These are phyloP conservation scores for Melikaiella ostensackeni DNA, from an alignment of 2,888 invertebrate species.

Conservation along the genomic window DNA sequence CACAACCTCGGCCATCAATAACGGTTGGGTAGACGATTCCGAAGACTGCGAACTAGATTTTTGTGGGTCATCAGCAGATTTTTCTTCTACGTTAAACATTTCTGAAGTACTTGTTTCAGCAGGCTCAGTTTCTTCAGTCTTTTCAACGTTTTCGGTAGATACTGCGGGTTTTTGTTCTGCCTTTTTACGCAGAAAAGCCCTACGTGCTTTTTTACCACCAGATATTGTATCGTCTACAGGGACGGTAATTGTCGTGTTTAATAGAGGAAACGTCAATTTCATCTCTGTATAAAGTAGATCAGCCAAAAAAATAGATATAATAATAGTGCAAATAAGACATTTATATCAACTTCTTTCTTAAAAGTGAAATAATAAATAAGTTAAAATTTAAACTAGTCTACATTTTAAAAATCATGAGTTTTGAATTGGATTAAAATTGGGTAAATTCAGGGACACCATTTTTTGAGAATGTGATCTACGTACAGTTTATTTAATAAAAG, in stretches of 20 bases:
- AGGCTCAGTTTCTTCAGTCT: constrained; percentile 54
- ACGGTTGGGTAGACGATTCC: constrained; percentile 74
- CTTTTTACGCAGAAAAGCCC: constrained; percentile 66
- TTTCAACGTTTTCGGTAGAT: constrained; percentile 52
- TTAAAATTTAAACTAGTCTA: not conserved
- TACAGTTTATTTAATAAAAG: too few relatives aligned
- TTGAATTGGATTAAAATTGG: not conserved
- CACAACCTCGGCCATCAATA: constrained; percentile 96
- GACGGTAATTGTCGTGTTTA: constrained; percentile 90
- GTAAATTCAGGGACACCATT: too few relatives aligned
- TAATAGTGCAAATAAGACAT: constrained; percentile 12
- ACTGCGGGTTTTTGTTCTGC: constrained; percentile 52
- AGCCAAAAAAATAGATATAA: constrained; percentile 10
- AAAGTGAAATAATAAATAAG: not conserved
- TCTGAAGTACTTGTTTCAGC: constrained; percentile 54
- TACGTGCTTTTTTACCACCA: constrained; percentile 74
- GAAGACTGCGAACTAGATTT: constrained; percentile 42
- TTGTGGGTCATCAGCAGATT: constrained; percentile 50
- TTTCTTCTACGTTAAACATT: constrained; percentile 43
- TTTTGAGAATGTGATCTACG: too few relatives aligned
- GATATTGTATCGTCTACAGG: constrained; percentile 86
- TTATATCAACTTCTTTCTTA: not conserved
- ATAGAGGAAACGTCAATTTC: constrained; percentile 90
- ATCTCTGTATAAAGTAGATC: constrained; percentile 79
- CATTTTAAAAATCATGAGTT: not conserved